These are phyloP conservation scores for Nemoura dubitans DNA, from an alignment of 2,888 invertebrate species.

Conservation along the genomic window DNA sequence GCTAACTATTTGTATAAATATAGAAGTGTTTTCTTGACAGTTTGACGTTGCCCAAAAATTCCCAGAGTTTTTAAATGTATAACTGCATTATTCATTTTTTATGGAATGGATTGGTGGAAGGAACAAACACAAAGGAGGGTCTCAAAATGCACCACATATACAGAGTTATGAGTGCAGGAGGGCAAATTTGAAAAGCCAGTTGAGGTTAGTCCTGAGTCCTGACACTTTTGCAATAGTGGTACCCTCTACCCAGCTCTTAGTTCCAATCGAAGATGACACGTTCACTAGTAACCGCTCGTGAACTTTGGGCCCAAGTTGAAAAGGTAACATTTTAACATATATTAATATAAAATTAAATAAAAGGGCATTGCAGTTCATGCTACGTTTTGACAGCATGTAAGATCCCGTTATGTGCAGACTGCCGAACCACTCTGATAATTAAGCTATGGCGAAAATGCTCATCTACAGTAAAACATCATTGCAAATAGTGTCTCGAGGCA, in stretches of 20 bases:
- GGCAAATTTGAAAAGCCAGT: conserved; percentile 1
- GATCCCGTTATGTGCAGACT: background rate
- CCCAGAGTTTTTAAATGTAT: background rate
- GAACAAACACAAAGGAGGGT: background rate
- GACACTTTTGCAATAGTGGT: background rate
- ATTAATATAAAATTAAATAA: background rate
- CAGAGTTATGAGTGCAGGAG: conserved; percentile 22
- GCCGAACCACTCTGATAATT: background rate
- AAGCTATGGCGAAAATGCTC: background rate
- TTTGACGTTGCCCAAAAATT: background rate
- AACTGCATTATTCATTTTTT: background rate
- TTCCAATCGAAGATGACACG: background rate
- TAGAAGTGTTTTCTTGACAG: background rate
- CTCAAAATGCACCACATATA: conserved; percentile 27
- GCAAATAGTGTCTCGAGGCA: background rate
- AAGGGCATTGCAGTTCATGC: background rate
- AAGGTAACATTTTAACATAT: background rate
- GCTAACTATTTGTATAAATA: conserved; percentile 35
- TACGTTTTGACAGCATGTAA: background rate
- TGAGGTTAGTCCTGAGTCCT: background rate
- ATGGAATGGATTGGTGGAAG: background rate
- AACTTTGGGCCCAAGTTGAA: background rate
- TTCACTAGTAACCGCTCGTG: background rate
- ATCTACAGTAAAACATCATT: conserved; percentile 12
- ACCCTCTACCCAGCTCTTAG: too few relatives aligned